A percentile compares a stretch with the other conserved stretches of the same genome.
Conservation (phyloP, 2,797 vertebrate genomes). For the Poeciliopsis paucimaculata region DNA sequence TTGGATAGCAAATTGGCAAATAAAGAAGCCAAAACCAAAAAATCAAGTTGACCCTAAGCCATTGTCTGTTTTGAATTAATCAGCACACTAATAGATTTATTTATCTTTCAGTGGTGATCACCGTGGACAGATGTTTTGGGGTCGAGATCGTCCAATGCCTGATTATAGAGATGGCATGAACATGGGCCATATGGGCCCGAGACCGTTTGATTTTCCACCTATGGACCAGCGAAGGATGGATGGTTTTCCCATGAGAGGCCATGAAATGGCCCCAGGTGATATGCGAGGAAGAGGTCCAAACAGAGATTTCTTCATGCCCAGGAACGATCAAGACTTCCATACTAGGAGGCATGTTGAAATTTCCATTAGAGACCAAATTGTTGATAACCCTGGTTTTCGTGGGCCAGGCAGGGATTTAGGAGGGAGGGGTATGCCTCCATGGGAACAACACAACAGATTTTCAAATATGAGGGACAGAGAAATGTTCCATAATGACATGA, state of each 20-base stretch:
- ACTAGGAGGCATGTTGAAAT: conserved; percentile 82
- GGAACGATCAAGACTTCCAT: conserved; percentile 76
- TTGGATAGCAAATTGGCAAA: neutral
- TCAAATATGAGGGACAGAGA: conserved; percentile 89
- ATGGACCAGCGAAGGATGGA: conserved; percentile 92
- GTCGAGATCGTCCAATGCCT: conserved; percentile 91
- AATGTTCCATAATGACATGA: conserved; percentile 80
- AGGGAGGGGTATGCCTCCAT: conserved; percentile 85
- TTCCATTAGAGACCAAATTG: conserved; percentile 74
- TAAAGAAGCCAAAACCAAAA: neutral
- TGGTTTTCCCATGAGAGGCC: conserved; percentile 86
- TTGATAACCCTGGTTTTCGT: conserved; percentile 84
- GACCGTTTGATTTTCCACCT: conserved; percentile 84
- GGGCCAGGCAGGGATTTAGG: conserved; percentile 81
- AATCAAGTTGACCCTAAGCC: neutral
- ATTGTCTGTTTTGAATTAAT: conserved; percentile 3
- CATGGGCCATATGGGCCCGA: conserved; percentile 83
- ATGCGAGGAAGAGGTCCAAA: conserved; percentile 86
- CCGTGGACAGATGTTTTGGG: conserved; percentile 93
- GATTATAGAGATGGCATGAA: conserved; percentile 93
- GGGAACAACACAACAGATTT: conserved; percentile 82
- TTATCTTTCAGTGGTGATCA: conserved; percentile 88
- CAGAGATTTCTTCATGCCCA: conserved; percentile 78
- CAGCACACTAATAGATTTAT: conserved; percentile 29
- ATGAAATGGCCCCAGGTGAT: conserved; percentile 86